Conservation (phyloP, 1,140 invertebrate genomes). For the Pristionchus pacificus region DNA sequence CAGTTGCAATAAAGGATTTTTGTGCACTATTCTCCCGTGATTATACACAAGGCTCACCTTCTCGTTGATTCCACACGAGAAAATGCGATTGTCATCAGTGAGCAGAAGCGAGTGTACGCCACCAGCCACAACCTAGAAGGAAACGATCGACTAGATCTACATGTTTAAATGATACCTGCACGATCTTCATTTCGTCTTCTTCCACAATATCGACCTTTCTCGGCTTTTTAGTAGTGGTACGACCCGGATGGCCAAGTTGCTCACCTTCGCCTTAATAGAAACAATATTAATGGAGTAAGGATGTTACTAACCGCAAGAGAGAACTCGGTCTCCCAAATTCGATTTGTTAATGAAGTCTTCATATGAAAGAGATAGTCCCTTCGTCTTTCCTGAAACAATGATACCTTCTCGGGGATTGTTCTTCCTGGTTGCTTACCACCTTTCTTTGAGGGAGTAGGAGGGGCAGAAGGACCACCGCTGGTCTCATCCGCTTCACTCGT, state of each 20-base stretch:
- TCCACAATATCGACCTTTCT: slow-evolving; percentile 47
- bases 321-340: slow-evolving; percentile 14
- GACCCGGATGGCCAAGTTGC: slow-evolving; percentile 52
- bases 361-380: neutral
- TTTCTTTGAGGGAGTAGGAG: neutral
- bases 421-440: neutral
- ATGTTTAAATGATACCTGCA: slow-evolving; percentile 44
- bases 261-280: slow-evolving; percentile 20
- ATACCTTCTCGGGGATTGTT: neutral
- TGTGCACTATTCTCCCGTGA: too few species aligned
- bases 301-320: neutral
- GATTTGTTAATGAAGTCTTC: neutral
- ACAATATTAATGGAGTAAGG: neutral
- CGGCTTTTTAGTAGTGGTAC: slow-evolving; percentile 49
- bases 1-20: too few species aligned
- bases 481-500: neutral
- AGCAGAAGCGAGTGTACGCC: slow-evolving; percentile 52
- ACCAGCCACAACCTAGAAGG: slow-evolving; percentile 45
- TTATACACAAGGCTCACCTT: too few species aligned
- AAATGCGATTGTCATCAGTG: slow-evolving; percentile 44
- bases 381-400: neutral
- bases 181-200: slow-evolving; percentile 35
- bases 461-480: neutral
- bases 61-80: slow-evolving; percentile 51
- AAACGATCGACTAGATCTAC: neutral